These are phyloP conservation scores for Jordanella pulchra DNA, from an alignment of 2,797 vertebrate species.

Conservation along the genomic window DNA sequence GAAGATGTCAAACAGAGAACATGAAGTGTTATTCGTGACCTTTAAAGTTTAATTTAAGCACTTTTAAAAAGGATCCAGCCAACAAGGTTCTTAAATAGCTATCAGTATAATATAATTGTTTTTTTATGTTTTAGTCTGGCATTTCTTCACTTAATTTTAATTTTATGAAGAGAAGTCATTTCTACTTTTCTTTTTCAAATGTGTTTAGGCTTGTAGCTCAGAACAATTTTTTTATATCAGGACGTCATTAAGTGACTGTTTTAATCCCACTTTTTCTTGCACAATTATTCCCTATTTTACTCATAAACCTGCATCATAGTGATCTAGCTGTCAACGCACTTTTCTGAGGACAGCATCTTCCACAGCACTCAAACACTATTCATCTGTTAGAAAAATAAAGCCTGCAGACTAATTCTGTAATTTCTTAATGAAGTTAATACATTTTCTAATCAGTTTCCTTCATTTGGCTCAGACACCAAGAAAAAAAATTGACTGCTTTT, in stretches of 20 bases:
- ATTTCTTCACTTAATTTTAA: neutral
- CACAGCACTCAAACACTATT: neutral
- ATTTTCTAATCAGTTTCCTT: neutral
- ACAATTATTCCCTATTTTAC: too few species aligned
- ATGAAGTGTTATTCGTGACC: conserved; percentile 11
- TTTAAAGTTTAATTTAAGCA: conserved; percentile 2
- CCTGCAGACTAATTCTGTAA: neutral
- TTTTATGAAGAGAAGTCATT: neutral
- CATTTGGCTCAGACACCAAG: neutral
- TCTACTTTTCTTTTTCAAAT: neutral
- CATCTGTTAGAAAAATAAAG: too few species aligned
- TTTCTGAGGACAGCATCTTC: neutral
- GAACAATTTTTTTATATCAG: too few species aligned
- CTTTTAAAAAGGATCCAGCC: conserved; percentile 15
- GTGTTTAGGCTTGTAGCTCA: neutral
- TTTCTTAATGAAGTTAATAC: too few species aligned
- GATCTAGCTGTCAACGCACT: too few species aligned
- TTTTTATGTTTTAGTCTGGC: conserved; percentile 1
- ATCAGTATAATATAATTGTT: conserved; percentile 20
- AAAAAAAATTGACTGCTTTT: neutral
- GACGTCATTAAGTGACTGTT: too few species aligned
- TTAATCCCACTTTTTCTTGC: too few species aligned
- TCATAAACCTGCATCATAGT: too few species aligned
- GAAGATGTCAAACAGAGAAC: neutral
- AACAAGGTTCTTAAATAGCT: conserved; percentile 19